Evolutionary conservation across 2,797 vertebrate species (phyloP).

Genomic region (Danio jaintianensis): DNA sequence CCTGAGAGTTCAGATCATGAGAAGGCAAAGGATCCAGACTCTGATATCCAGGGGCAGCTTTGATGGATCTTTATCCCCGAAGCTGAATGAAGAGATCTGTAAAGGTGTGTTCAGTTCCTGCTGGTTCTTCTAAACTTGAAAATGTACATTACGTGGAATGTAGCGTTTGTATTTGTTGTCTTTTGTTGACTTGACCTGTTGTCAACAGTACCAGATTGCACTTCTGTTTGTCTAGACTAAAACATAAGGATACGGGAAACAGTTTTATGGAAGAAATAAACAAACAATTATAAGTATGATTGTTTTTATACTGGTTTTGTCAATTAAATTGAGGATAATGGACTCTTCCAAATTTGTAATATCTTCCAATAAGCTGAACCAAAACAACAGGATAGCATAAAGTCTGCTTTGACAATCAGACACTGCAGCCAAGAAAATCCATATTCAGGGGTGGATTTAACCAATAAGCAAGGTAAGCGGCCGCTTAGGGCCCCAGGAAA

Average conservation of each 20-base stretch:
- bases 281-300: not conserved
- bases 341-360: slow-evolving; percentile 50
- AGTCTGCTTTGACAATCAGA: slow-evolving; percentile 74
- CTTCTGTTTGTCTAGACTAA: not conserved
- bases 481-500: too few relatives aligned
- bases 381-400: slow-evolving; percentile 56
- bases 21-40: slow-evolving; percentile 7
- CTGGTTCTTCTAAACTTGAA: not conserved
- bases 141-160: not conserved
- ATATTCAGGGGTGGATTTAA: too few relatives aligned
- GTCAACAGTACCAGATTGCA: slow-evolving; percentile 19
- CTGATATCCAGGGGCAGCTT: not conserved
- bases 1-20: not conserved
- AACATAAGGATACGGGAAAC: not conserved
- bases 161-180: not conserved
- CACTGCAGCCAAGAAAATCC: slow-evolving; percentile 47
- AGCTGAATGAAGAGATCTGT: not conserved
- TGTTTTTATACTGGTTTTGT: slow-evolving; percentile 12
- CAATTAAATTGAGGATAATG: not conserved
- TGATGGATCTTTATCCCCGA: not conserved
- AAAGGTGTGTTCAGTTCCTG: slow-evolving; percentile 13
- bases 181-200: slow-evolving; percentile 3
- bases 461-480: too few relatives aligned
- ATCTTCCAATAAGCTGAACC: slow-evolving; percentile 56
- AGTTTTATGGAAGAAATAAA: slow-evolving; percentile 29